phyloP scores from a whole-genome alignment of 2,113 vertebrate genomes.

The Chroicocephalus ridibundus region DNA sequence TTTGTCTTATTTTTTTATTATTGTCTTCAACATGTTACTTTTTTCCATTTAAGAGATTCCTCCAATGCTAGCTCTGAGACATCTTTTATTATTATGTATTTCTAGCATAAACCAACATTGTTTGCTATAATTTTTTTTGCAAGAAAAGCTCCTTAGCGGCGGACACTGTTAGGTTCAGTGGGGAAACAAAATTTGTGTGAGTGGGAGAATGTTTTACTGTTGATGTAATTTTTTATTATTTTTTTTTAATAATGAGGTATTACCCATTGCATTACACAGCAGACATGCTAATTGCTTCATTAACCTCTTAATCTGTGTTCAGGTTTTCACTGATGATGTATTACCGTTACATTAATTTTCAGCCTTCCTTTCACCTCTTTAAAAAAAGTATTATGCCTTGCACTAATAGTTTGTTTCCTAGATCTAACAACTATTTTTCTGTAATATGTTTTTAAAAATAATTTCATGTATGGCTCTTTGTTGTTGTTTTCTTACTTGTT shows the following conservation, averaged over 20 bases:
- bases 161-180: not conserved
- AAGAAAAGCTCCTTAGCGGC: not conserved
- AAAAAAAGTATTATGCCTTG: not conserved
- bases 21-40: not conserved
- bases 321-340: not conserved
- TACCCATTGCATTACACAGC: not conserved
- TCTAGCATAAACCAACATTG: not conserved
- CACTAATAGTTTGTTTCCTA: not conserved
- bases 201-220: not conserved
- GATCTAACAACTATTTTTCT: not conserved
- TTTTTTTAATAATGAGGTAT: not conserved
- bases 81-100: not conserved
- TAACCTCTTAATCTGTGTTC: not conserved
- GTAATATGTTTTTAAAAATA: not conserved
- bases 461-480: not conserved
- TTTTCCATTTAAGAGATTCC: not conserved
- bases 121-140: not conserved
- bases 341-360: not conserved
- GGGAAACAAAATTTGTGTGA: not conserved
- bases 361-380: not conserved
- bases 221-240: not conserved
- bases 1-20: not conserved
- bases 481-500: not conserved
- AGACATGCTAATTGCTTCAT: not conserved
- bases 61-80: not conserved